Percentiles rank a stretch among this genome's conserved stretches.
Evolutionary conservation across 2,797 vertebrate species (phyloP).

Genomic region (Yasuhikotakia modesta): DNA sequence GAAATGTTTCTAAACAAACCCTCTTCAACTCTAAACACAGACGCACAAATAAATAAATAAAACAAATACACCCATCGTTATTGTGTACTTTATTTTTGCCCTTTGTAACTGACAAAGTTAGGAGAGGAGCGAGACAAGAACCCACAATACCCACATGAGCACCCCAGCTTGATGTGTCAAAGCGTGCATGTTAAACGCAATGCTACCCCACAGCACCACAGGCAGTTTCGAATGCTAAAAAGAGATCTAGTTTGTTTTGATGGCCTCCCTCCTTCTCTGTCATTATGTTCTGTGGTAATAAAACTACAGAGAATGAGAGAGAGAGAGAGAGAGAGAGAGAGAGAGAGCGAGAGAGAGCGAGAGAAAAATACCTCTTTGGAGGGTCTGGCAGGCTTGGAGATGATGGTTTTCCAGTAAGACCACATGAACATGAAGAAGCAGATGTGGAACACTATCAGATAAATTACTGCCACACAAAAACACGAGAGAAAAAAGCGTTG

Average conservation of each 20-base stretch:
- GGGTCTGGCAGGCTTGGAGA: slow-evolving; percentile 87
- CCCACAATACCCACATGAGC: neutral
- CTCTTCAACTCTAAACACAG: too few relatives aligned
- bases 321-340: neutral
- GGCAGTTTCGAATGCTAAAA: neutral
- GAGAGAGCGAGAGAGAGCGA: too few relatives aligned
- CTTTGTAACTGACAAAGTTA: neutral
- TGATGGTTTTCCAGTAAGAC: slow-evolving; percentile 99
- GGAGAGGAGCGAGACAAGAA: neutral
- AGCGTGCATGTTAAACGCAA: neutral
- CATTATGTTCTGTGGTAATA: slow-evolving; percentile 43
- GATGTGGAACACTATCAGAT: slow-evolving; percentile 96
- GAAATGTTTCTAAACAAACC: neutral
- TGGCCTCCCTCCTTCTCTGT: slow-evolving; percentile 21
- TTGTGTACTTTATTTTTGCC: neutral
- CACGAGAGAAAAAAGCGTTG: neutral
- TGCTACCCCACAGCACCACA: neutral
- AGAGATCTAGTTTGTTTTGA: neutral
- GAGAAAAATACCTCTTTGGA: slow-evolving; percentile 94
- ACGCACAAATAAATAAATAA: neutral
- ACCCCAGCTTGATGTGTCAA: neutral
- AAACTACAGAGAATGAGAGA: slow-evolving; percentile 36
- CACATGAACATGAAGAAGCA: slow-evolving; percentile 97
- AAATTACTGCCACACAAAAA: slow-evolving; percentile 84
- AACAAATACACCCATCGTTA: neutral